Evolutionary conservation across 1,140 invertebrate species (phyloP), one percentile per base, ranked within the genome.

Genomic region (Diabrotica virgifera): DNA sequence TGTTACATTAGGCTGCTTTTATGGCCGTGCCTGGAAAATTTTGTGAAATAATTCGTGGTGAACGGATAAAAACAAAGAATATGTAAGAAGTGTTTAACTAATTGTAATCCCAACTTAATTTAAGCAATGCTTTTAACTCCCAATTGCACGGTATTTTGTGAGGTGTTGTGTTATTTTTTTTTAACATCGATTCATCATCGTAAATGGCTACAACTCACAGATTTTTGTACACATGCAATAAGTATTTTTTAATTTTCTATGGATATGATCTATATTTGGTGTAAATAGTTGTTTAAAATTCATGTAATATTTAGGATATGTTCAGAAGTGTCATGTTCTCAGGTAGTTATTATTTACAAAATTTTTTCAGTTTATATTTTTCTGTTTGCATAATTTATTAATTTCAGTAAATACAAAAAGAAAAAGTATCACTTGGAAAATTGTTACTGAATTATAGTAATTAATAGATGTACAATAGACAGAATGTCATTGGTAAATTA

Each of bases 1-100:
- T 76, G 73, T 77, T 77, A 63, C 69, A 64, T 72, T 73, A 68
- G 72, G 74, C 74, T 71, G 72, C 68, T 72, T 70, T 76, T 76
- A 67, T 72, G 71, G 72, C 73, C 72, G 69, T 76, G 69, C 68
- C 69, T 74, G 62, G 24, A 70, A 74, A 59, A 71, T 68, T 72
- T 69, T 69, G 53, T 51, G 46, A 61, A 70, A 74, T 65, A 70
- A 10, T 62, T 70, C 66, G 59, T 71, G 58, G 68, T 67, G 66
- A 61, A 62, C 62, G 54, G 36, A 62, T 9, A 46, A 64, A 38
- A 63, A 62, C 37, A 58, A 52, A 56, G 46, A 40, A 68, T 58
- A 52, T 63, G 59, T 66, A 62, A 69, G 68, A 69, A 69, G 61
- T 70, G 72, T 71, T 69, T 66, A 56, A 58, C 69, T 63, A 59